These are phyloP conservation scores for Meloidogyne hapla DNA, from an alignment of 1,140 invertebrate species.

Conservation along the genomic window DNA sequence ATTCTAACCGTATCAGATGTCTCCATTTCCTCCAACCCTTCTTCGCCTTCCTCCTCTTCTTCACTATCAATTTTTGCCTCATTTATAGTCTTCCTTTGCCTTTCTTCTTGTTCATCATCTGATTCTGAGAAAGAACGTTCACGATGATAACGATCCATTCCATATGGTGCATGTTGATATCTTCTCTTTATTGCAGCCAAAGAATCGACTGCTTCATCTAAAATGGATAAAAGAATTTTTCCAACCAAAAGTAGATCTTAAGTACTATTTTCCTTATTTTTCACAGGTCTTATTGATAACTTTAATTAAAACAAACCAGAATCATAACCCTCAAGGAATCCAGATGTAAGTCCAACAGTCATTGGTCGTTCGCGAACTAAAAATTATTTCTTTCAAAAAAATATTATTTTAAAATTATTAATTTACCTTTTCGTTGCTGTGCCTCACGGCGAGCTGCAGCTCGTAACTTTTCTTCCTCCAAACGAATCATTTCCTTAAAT, in stretches of 20 bases:
- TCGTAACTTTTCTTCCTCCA: constrained; percentile 59
- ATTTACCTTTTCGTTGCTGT: constrained; percentile 36
- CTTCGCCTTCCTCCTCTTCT: constrained; percentile 30
- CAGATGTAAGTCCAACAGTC: constrained; percentile 34
- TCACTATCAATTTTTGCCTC: constrained; percentile 48
- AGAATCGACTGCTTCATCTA: constrained; percentile 44
- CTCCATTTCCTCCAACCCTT: neutral
- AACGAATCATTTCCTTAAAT: constrained; percentile 58
- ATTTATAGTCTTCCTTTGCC: constrained; percentile 21
- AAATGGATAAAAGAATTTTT: constrained; percentile 28
- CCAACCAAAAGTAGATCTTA: too few relatives aligned
- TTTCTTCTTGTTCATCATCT: constrained; percentile 38
- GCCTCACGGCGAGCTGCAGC: constrained; percentile 52
- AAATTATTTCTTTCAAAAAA: neutral
- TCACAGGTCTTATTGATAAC: neutral
- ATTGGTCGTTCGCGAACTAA: constrained; percentile 40
- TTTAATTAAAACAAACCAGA: constrained; percentile 35
- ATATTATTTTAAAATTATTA: neutral
- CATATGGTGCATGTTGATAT: constrained; percentile 34
- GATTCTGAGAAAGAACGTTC: neutral
- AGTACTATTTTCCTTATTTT: too few relatives aligned
- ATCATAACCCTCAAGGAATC: constrained; percentile 52
- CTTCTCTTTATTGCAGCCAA: constrained; percentile 46
- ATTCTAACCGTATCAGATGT: constrained; percentile 10
- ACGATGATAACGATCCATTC: neutral